Conservation (phyloP, 2,113 vertebrate species). For the Chunga burmeisteri region DNA sequence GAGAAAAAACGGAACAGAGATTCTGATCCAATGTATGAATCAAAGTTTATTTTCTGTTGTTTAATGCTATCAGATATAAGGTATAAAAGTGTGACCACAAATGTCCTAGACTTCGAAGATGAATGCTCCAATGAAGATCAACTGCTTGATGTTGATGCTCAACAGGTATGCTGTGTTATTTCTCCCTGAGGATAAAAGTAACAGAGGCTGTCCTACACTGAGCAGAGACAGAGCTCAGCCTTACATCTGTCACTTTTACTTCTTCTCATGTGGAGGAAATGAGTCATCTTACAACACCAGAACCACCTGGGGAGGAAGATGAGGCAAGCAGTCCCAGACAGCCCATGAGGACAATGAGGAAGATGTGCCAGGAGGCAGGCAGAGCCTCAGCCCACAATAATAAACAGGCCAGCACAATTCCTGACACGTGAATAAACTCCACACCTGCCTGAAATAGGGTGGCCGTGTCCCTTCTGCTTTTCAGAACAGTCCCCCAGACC, state of each 20-base stretch:
- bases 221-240: not conserved
- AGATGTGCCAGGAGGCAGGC: not conserved
- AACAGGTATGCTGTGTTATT: not conserved
- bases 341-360: not conserved
- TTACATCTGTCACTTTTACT: not conserved
- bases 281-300: not conserved
- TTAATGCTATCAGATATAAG: not conserved
- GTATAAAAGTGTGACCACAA: not conserved
- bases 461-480: not conserved
- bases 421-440: not conserved
- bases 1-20: not conserved
- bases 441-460: not conserved
- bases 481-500: not conserved
- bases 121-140: not conserved
- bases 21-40: not conserved
- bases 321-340: not conserved
- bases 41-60: not conserved
- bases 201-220: not conserved
- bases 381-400: not conserved
- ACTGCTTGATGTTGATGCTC: not conserved
- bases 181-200: not conserved
- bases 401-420: not conserved
- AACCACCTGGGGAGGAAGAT: not conserved
- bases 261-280: not conserved
- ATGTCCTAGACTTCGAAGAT: not conserved